Evolutionary conservation across 2,113 vertebrate species (phyloP), one percentile per base, ranked within the genome.

Genomic region (Orcinus orca): DNA sequence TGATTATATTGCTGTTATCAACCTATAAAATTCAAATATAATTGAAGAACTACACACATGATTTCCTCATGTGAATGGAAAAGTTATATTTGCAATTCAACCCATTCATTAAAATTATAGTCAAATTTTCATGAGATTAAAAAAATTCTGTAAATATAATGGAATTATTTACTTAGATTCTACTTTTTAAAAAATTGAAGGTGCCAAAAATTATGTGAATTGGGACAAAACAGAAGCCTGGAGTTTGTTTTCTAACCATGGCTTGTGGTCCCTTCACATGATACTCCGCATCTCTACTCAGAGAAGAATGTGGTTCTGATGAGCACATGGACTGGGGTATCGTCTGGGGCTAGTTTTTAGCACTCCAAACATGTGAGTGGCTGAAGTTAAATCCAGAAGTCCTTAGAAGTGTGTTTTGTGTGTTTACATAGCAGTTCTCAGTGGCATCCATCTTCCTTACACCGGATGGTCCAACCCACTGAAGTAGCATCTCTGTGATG

Each of bases 101-200:
- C 47, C 31, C 47, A 79, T 31, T 21, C 31, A n/a, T 53, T 79
- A 23, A n/a, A 79, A 79, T 13, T 2, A 76, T 9, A 33, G 76
- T 23, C 50, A 55, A 13, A 79, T 79, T 79, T 79, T 55, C 11
- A 1, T 8, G 31, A 79, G 20, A 79, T 79, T 79, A 55, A 55
- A 79, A 77, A 79, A 53, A 6, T 55, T 21, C 26, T 65, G 6
- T 55, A 79, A n/a, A 55, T n/a, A 79, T n/a, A 55, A n/a, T 79
- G 11, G 33, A 58, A 88, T 88, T 8, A 88, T 91, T 87, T 73
- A 55, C 55, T 96, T 68, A 87, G 44, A 86, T 63, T 5, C 2
- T 41, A 44, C 6, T 55, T 74, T 85, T 67, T 67, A 5, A 82
- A 81, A 87, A 31, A 21, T 44, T 13, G 9, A 73, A 85, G 63